These are phyloP conservation scores for Eurystomus glaucurus DNA, from an alignment of 2,797 vertebrate species.

Conservation along the genomic window DNA sequence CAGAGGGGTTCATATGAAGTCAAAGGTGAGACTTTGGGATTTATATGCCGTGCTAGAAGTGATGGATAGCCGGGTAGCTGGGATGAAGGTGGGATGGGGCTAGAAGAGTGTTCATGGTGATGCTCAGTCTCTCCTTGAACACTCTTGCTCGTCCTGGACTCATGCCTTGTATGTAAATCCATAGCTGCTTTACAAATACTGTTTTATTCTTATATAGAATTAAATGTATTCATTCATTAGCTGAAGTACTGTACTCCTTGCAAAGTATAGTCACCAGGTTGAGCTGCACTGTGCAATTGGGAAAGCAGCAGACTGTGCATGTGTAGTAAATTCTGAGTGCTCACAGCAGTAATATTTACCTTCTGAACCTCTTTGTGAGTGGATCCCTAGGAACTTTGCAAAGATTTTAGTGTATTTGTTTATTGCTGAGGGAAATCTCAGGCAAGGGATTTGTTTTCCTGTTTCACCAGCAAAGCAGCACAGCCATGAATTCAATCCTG, in stretches of 20 bases:
- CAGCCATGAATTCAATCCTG: not conserved
- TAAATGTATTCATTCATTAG: not conserved
- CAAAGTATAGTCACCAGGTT: not conserved
- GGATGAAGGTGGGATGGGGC: not conserved
- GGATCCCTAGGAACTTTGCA: not conserved
- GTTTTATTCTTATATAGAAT: not conserved
- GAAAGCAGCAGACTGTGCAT: not conserved
- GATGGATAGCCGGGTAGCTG: not conserved
- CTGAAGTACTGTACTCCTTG: not conserved
- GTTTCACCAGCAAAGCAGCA: not conserved
- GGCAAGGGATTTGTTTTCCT: not conserved
- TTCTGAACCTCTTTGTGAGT: not conserved
- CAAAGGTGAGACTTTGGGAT: not conserved
- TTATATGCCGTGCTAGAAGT: not conserved
- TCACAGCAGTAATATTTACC: not conserved
- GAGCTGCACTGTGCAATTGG: not conserved
- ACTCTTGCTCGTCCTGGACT: not conserved
- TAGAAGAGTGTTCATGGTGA: accelerated
- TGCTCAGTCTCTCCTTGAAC: not conserved
- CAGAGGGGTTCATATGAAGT: not conserved
- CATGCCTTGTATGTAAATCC: not conserved
- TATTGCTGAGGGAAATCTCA: accelerated
- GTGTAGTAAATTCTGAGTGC: not conserved
- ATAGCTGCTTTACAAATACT: not conserved
- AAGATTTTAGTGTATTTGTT: not conserved